These are phyloP conservation scores for Agrilus cyanescens DNA, from an alignment of 2,888 invertebrate species.

Conservation along the genomic window DNA sequence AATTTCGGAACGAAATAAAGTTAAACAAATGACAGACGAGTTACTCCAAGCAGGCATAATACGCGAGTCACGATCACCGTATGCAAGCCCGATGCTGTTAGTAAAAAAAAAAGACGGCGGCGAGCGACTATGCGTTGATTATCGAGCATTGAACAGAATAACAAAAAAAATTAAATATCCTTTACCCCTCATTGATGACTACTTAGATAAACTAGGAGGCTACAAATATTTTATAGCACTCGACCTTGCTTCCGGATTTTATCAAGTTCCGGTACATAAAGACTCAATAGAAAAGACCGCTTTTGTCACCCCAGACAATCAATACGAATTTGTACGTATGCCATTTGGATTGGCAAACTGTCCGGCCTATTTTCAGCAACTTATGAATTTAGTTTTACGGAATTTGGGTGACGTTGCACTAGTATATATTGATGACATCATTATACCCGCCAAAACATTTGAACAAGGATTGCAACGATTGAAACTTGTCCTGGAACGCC, in stretches of 20 bases:
- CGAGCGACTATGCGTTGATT: slow-evolving; percentile 1
- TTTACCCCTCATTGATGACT: neutral
- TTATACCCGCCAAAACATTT: slow-evolving; percentile 7
- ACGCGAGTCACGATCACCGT: neutral
- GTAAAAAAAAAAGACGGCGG: slow-evolving; percentile 2
- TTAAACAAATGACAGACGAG: neutral
- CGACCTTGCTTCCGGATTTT: slow-evolving; percentile 12
- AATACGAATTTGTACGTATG: slow-evolving; percentile 10
- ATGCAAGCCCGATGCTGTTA: neutral
- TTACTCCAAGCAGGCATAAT: neutral
- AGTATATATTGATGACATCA: slow-evolving; percentile 20
- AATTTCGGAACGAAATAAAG: neutral
- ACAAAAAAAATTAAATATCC: neutral
- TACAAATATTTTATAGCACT: slow-evolving; percentile 6
- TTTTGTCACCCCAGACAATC: too few species aligned
- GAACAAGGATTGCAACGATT: slow-evolving; percentile 7
- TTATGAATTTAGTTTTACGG: slow-evolving; percentile 13
- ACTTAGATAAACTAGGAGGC: neutral
- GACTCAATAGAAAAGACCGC: slow-evolving; percentile 9
- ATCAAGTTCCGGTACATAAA: slow-evolving; percentile 3
- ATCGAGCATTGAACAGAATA: neutral
- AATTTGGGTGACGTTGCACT: slow-evolving; percentile 16
- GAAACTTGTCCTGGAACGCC: slow-evolving; percentile 5
- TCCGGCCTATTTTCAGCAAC: slow-evolving; percentile 10
- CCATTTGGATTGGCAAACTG: slow-evolving; percentile 13